Evolutionary conservation across 2,113 vertebrate genomes (phyloP).

Genomic region (Cromileptes altivelis): DNA sequence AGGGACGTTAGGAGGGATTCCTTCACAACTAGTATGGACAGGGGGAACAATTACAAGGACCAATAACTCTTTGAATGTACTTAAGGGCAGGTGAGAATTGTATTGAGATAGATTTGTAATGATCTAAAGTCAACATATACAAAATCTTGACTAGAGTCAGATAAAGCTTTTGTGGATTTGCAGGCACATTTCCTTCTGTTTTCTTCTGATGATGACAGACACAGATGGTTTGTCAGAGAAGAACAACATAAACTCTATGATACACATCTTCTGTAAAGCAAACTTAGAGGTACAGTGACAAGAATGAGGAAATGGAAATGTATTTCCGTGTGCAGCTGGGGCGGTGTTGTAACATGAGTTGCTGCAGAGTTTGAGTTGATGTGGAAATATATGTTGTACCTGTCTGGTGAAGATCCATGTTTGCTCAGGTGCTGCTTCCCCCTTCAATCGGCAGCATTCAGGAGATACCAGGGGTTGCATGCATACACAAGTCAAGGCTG

Average conservation of each 20-base stretch:
- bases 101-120: not conserved
- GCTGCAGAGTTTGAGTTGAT: not conserved
- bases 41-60: not conserved
- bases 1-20: not conserved
- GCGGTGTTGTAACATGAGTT: constrained; percentile 18
- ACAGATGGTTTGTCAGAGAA: constrained; percentile 83
- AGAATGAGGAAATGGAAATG: constrained; percentile 48
- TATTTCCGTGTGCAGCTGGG: not conserved
- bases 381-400: constrained; percentile 70
- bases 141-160: constrained; percentile 56
- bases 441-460: constrained; percentile 80
- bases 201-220: constrained; percentile 77
- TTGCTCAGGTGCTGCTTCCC: constrained; percentile 84
- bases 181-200: constrained; percentile 79
- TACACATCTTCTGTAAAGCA: not conserved
- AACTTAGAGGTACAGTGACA: not conserved
- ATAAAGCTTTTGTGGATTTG: constrained; percentile 79
- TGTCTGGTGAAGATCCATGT: constrained; percentile 83
- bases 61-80: not conserved
- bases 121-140: not conserved
- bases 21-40: not conserved
- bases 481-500: constrained; percentile 63
- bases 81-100: not conserved
- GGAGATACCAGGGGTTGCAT: constrained; percentile 62
- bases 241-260: not conserved